phyloP scores from a whole-genome alignment of 2,888 invertebrate genomes.

The Amphipyra berbera region DNA sequence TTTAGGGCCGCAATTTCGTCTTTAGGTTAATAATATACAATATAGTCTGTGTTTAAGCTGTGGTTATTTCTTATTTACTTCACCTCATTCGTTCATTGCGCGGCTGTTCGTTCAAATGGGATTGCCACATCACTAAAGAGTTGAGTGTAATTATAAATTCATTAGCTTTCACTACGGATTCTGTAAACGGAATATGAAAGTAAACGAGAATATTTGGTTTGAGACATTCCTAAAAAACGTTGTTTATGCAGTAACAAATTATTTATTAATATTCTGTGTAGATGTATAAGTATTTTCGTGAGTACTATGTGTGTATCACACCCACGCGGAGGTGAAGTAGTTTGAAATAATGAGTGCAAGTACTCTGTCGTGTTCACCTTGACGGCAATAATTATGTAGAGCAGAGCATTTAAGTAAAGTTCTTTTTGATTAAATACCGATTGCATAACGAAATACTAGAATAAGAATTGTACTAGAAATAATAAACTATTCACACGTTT shows the following conservation, averaged over 20 bases:
- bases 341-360: too few relatives aligned
- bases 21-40: constrained; percentile 60
- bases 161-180: constrained; percentile 18
- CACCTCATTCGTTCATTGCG: constrained; percentile 44
- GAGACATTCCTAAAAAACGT: background rate
- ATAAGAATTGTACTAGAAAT: too few relatives aligned
- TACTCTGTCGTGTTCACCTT: too few relatives aligned
- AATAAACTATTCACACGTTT: too few relatives aligned
- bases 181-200: constrained; percentile 18
- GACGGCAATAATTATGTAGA: too few relatives aligned
- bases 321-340: too few relatives aligned
- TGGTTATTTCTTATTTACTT: constrained; percentile 55
- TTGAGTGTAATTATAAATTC: constrained; percentile 42
- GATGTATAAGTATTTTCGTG: too few relatives aligned
- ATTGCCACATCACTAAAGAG: constrained; percentile 36
- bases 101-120: constrained; percentile 27
- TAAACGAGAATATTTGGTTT: constrained; percentile 4
- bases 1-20: constrained; percentile 61
- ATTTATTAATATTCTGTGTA: background rate
- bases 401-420: too few relatives aligned
- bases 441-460: too few relatives aligned
- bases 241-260: background rate
- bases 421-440: too few relatives aligned
- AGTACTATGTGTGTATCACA: too few relatives aligned
- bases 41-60: constrained; percentile 47